phyloP scores from a whole-genome alignment of 2,888 invertebrate species.

The Leptinotarsa rubiginosa region DNA sequence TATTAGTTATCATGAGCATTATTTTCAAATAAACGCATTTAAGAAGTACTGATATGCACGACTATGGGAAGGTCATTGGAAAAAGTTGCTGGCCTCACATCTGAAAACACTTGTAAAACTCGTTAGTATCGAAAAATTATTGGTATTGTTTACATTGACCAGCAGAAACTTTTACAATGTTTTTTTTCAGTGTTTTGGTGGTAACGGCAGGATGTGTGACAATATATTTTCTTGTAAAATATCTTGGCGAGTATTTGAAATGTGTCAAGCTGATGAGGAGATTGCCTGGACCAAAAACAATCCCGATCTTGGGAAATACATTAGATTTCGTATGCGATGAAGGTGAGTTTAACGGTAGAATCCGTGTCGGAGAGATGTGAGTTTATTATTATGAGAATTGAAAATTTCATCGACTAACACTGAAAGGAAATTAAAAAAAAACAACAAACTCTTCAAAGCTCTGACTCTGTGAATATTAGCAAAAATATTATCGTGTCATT shows the following conservation, averaged over 20 bases:
- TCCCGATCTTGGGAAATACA: slow-evolving; percentile 21
- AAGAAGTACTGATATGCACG: no score
- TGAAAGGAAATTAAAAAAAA: no score
- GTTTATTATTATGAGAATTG: no score
- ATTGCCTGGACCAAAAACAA: slow-evolving; percentile 20
- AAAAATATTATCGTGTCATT: no score
- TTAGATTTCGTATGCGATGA: slow-evolving; percentile 14
- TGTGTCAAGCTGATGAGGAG: neutral
- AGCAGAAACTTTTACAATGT: neutral
- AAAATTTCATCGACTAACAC: no score
- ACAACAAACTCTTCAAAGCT: no score
- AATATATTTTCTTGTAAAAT: neutral
- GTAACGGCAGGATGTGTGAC: neutral
- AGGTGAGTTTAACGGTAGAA: slow-evolving; percentile 3
- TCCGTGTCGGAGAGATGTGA: no score
- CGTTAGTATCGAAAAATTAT: neutral
- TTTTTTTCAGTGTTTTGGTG: neutral
- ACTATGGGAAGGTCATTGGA: neutral
- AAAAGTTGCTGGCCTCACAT: neutral
- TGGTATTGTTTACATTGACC: no score
- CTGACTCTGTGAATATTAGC: no score
- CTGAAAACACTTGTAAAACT: neutral
- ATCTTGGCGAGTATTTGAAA: neutral
- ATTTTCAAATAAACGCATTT: no score
- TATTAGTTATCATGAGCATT: no score